phyloP scores from a whole-genome alignment of 2,113 vertebrate species.

The Aythya baeri region DNA sequence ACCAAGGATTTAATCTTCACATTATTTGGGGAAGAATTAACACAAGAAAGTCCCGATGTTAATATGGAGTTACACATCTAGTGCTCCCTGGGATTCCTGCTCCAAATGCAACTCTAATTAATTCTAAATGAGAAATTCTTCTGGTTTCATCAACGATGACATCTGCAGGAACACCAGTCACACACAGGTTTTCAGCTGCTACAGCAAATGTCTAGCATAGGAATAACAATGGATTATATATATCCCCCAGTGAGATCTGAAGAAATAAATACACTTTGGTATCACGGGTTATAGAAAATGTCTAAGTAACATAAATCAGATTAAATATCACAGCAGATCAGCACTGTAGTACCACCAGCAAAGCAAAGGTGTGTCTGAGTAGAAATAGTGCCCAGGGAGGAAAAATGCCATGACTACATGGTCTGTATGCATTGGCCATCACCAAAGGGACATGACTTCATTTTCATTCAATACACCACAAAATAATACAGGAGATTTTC shows the following conservation, averaged over 20 bases:
- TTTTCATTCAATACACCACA: neutral
- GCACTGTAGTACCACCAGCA: neutral
- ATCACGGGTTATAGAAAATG: neutral
- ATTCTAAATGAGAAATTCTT: slow-evolving; percentile 43
- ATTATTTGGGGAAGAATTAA: neutral
- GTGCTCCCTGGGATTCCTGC: slow-evolving; percentile 18
- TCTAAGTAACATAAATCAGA: slow-evolving; percentile 35
- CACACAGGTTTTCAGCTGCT: slow-evolving; percentile 25
- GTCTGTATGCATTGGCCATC: neutral
- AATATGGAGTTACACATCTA: neutral
- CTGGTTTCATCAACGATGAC: slow-evolving; percentile 34
- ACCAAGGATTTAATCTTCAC: neutral
- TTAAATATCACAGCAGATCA: slow-evolving; percentile 45
- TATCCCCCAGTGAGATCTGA: slow-evolving; percentile 20
- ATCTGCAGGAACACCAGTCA: neutral
- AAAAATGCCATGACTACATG: neutral
- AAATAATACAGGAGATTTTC: neutral
- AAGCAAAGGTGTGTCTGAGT: neutral
- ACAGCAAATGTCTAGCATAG: neutral
- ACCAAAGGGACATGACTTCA: neutral
- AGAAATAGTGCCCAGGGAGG: neutral
- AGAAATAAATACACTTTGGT: slow-evolving; percentile 42
- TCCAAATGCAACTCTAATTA: slow-evolving; percentile 53
- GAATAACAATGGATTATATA: slow-evolving; percentile 52
- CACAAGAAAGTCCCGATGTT: neutral